Evolutionary conservation across 2,888 invertebrate species (phyloP), one percentile per base, ranked within the genome.

Genomic region (Acanthosoma haemorrhoidale): DNA sequence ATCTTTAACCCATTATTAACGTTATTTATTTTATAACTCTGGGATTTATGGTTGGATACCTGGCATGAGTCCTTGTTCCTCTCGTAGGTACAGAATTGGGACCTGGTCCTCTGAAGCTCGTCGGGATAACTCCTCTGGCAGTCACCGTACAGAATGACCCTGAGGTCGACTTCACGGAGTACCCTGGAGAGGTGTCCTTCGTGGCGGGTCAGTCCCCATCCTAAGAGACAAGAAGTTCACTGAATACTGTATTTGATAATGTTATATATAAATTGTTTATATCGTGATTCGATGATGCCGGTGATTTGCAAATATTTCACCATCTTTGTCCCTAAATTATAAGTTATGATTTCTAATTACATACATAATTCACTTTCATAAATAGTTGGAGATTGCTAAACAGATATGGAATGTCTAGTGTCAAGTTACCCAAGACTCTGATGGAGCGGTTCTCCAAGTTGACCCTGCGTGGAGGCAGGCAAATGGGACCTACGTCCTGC

Each of bases 381-480:
- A 71, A 32, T 13, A 71, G 69, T 59, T 71, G 69, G 21, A 71
- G 34, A 61, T 71, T 63, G 21, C 21, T 63, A 18, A 4, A 64
- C 8, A 58, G 64, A 57, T 5, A 63, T 60, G 60, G 67, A 68
- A 15, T 58, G 58, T 70, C 9, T 2, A 39, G 18, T 63, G 25
- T 21, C 11, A n/a, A n/a, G n/a, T 61, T 51, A 72, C 72, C 72
- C 8, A 70, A 11, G 9, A 72, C 72, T 21, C 68, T 64, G 36
- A 72, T 63, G 31, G 60, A 36, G 34, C 61, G 36, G 16, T 69
- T 61, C 18, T 61, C 70, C 3, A 72, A 59, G 41, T 63, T 38
- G 11, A 70, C 57, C 97, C 84, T 98, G 97, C 81, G 98, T 97
- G 81, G 99, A 98, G 36, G 97, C 94, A 21, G 98, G 98, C 71